These are phyloP conservation scores for Unio delphinus DNA, from an alignment of 2,888 invertebrate genomes.

Conservation along the genomic window DNA sequence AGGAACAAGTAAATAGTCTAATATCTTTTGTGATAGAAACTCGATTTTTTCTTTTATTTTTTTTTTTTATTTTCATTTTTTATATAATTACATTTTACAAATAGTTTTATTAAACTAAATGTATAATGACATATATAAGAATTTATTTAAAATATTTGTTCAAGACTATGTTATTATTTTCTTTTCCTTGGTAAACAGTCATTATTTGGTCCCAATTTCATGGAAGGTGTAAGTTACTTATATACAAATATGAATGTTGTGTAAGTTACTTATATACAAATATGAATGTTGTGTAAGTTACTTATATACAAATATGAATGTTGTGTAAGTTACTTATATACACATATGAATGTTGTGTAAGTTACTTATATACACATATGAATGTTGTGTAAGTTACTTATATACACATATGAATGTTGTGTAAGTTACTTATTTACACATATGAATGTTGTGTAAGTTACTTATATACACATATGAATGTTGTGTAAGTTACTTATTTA, in stretches of 20 bases:
- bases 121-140: background rate
- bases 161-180: too few relatives aligned
- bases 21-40: too few relatives aligned
- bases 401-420: background rate
- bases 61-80: too few relatives aligned
- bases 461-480: background rate
- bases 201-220: slow-evolving; percentile 25
- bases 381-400: background rate
- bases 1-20: too few relatives aligned
- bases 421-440: too few relatives aligned
- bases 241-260: background rate
- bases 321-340: background rate
- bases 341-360: background rate
- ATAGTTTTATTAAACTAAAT: too few relatives aligned
- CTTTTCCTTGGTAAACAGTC: slow-evolving; percentile 4
- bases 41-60: too few relatives aligned
- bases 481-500: background rate
- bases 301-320: background rate
- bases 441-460: background rate
- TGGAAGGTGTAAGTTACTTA: slow-evolving; percentile 27
- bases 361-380: background rate
- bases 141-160: too few relatives aligned
- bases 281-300: background rate
- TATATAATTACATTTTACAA: too few relatives aligned
- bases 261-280: too few relatives aligned